These are phyloP conservation scores for Bubo scandiacus DNA, from an alignment of 2,113 vertebrate species.

Conservation along the genomic window DNA sequence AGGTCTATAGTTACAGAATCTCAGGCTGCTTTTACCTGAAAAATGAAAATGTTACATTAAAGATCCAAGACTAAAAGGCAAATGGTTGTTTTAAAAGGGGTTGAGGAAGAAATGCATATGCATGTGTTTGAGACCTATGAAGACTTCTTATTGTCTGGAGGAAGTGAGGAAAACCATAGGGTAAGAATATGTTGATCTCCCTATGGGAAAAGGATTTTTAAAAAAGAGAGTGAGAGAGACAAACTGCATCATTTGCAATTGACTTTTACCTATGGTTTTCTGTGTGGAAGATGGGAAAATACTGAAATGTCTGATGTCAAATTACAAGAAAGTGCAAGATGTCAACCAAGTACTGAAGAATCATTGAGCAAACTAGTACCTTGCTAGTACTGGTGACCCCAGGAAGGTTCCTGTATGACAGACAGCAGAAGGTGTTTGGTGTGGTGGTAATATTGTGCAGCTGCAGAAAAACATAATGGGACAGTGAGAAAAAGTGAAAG, in stretches of 20 bases:
- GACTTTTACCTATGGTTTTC: not conserved
- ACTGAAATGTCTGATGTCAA: not conserved
- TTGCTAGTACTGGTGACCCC: not conserved
- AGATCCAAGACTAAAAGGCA: not conserved
- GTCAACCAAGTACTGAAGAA: not conserved
- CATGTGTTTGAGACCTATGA: not conserved
- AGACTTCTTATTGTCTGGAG: not conserved
- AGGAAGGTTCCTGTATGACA: not conserved
- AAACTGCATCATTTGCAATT: not conserved
- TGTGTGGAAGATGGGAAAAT: not conserved
- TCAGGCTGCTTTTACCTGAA: not conserved
- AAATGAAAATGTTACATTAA: not conserved
- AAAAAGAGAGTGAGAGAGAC: not conserved
- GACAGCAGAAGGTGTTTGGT: not conserved
- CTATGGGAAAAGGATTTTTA: not conserved
- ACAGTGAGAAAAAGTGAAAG: not conserved
- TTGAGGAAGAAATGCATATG: not conserved
- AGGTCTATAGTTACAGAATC: constrained; percentile 2
- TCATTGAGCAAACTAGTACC: not conserved
- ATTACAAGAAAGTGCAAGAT: not conserved
- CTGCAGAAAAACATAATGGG: not conserved
- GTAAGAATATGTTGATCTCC: not conserved
- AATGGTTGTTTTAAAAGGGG: not conserved
- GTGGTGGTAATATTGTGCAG: not conserved
- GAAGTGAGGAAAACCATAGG: not conserved